Base-by-base conservation (phyloP, 2,888 invertebrate genomes). In the Atherix ibis region DNA sequence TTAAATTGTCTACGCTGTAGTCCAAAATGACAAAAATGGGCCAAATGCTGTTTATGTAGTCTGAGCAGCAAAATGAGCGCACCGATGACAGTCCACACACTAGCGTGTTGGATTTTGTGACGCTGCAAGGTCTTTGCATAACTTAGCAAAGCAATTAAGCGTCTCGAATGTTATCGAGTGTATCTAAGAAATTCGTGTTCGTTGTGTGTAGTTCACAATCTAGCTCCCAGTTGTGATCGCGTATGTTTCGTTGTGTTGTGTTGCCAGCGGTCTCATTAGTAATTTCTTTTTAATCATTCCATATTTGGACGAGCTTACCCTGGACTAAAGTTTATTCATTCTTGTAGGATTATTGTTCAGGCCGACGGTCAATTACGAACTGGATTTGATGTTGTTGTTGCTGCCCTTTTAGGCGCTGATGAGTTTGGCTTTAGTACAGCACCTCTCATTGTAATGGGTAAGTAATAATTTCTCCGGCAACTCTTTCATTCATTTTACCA, bases 351-450 rank as follows among this genome's bases (percentile, higher is more conserved):
- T 48, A 79, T 95, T 22, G 72, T 98, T 0, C 97, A 98, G 64
- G 95, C 92, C 14, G 94, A 94, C 61, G 94, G 94, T 24, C 95
- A 94, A 60, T 74, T 95, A 44, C 68, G 94, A 40, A 89, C 92
- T 4, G 92, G 94, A 16, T 89, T 91, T 54, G 98, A 98, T 65
- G 88, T 98, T 17, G 74, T 94, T 47, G 85, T 97, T 16, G 97
- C 94, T 3, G 95, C 92, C 1, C 56, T 95, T 27, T 66, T 98
- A 25, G 98, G 98, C 16, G 98, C 98, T 6, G 98, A 98, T 58
- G 98, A 98, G 63, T 88, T 95, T 56, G 98, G 95, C 15, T 91
- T 98, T 66, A 94, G 94, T 56, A 98, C 98, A 1, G 97, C 95
- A 3, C 97, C 98, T 0, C 68, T 98, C 33, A 95, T 98, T 51